Evolutionary conservation across 2,888 invertebrate species (phyloP).

Genomic region (Theodoxus fluviatilis): DNA sequence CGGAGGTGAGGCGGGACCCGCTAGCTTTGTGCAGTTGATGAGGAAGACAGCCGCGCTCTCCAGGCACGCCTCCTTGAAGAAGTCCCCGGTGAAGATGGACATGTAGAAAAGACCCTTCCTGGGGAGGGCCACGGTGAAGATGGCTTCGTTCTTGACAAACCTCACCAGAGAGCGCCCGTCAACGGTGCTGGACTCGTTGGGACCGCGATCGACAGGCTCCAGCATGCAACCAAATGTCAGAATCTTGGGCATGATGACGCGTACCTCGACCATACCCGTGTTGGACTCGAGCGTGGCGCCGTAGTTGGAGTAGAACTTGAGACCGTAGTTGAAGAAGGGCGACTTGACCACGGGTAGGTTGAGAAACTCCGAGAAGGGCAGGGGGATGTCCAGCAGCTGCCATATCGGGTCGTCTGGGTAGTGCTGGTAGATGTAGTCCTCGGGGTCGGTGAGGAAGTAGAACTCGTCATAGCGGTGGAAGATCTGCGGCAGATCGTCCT

Average conservation of each 20-base stretch:
- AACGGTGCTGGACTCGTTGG: conserved; percentile 40
- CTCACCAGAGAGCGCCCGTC: conserved; percentile 55
- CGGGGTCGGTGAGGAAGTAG: conserved; percentile 64
- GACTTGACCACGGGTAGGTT: conserved; percentile 67
- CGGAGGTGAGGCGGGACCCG: conserved; percentile 47
- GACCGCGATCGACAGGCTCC: conserved; percentile 49
- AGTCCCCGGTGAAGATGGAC: conserved; percentile 63
- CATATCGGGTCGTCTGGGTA: conserved; percentile 64
- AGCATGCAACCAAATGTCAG: conserved; percentile 55
- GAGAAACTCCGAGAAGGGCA: conserved; percentile 67
- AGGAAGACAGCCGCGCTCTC: conserved; percentile 63
- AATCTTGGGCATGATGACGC: conserved; percentile 55
- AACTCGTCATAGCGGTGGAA: conserved; percentile 62
- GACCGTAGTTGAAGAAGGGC: conserved; percentile 65
- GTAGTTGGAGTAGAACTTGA: conserved; percentile 56
- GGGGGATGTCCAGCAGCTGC: conserved; percentile 67
- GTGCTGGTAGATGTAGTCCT: conserved; percentile 64
- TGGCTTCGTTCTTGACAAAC: conserved; percentile 54
- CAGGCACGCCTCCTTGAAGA: conserved; percentile 59
- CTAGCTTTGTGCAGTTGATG: conserved; percentile 50
- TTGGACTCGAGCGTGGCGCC: conserved; percentile 54
- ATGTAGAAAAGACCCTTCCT: conserved; percentile 64
- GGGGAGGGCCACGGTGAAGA: conserved; percentile 65
- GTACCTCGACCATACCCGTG: conserved; percentile 58
- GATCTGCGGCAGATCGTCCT: conserved; percentile 53